These are phyloP conservation scores for Ranitomeya variabilis DNA, from an alignment of 2,113 vertebrate species.

Conservation along the genomic window DNA sequence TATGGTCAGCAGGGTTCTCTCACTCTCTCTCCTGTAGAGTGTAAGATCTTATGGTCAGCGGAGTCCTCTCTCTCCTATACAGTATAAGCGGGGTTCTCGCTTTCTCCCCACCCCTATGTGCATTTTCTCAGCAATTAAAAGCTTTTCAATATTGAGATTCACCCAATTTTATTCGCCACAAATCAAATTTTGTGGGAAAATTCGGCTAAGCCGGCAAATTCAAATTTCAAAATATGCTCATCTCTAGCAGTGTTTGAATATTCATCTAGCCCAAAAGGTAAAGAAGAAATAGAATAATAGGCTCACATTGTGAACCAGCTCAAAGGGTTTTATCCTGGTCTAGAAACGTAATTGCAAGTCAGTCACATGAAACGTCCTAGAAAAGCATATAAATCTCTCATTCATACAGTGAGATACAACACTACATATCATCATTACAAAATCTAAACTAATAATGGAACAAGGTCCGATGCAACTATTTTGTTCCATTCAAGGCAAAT, in stretches of 20 bases:
- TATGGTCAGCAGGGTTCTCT: no score
- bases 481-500: conserved; percentile 18
- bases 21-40: no score
- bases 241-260: not conserved
- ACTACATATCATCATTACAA: not conserved
- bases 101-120: no score
- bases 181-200: no score
- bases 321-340: not conserved
- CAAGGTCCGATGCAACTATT: conserved; percentile 33
- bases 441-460: conserved; percentile 5
- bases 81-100: no score
- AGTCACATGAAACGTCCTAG: not conserved
- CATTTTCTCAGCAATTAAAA: no score
- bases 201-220: no score
- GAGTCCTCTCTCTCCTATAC: no score
- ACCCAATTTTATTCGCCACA: no score
- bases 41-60: no score
- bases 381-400: not conserved
- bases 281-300: not conserved
- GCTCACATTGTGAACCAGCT: not conserved
- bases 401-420: not conserved
- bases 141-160: no score
- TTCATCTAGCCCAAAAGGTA: not conserved
- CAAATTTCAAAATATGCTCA: no score
- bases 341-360: not conserved